phyloP scores from a whole-genome alignment of 2,888 invertebrate genomes.

The Rhagophthalmus giganteus region DNA sequence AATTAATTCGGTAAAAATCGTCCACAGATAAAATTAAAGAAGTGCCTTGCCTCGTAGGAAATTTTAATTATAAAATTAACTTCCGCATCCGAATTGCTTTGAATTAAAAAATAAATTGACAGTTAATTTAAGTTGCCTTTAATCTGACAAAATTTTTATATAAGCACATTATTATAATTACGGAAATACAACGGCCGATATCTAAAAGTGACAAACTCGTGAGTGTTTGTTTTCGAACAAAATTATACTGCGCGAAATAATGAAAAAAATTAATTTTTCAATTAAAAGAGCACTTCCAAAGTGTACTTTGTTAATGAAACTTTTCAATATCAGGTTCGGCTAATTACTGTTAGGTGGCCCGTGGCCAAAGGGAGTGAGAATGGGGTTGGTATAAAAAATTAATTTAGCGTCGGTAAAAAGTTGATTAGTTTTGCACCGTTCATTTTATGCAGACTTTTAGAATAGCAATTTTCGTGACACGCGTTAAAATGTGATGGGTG shows the following conservation, averaged over 20 bases:
- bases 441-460: slow-evolving; percentile 24
- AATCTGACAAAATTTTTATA: slow-evolving; percentile 4
- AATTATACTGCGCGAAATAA: slow-evolving; percentile 40
- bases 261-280: slow-evolving; percentile 50
- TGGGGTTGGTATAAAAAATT: slow-evolving; percentile 29
- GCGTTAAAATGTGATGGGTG: slow-evolving; percentile 10
- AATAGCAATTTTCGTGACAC: slow-evolving; percentile 21
- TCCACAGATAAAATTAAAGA: too few species aligned
- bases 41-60: too few species aligned
- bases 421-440: slow-evolving; percentile 30
- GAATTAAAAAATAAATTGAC: too few species aligned
- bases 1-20: too few species aligned
- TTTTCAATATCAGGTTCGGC: slow-evolving; percentile 43
- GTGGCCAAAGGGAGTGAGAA: slow-evolving; percentile 24
- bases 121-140: too few species aligned
- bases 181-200: slow-evolving; percentile 1
- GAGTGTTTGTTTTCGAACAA: slow-evolving; percentile 21
- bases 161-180: slow-evolving; percentile 4
- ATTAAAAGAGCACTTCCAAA: slow-evolving; percentile 43
- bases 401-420: slow-evolving; percentile 28
- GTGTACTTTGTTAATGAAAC: slow-evolving; percentile 50
- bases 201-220: slow-evolving; percentile 23
- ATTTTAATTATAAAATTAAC: too few species aligned
- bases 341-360: slow-evolving; percentile 46
- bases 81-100: too few species aligned